Base-by-base conservation (phyloP, 30 jellyfish, hydroid and myxozoan species). In the Aurelia aurita region DNA sequence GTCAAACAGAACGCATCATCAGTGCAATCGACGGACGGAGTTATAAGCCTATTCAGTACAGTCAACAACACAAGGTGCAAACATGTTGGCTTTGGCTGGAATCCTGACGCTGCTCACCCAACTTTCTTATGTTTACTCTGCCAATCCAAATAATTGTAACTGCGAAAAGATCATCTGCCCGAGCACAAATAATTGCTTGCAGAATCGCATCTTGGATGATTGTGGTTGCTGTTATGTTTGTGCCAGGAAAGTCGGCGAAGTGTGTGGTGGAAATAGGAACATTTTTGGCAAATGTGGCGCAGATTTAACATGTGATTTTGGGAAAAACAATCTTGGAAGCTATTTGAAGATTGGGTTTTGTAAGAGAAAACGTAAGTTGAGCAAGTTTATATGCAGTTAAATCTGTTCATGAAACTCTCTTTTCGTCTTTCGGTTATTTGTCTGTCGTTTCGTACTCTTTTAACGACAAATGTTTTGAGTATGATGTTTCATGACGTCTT, bases 161-260 rank as follows among this genome's bases (percentile, higher is more conserved):
- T 74, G 86, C 75, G 59, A 45, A 9, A 32, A 57, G 35, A 60
- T 60, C 63, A 35, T 31, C 14, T 74, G 86, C 15, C 86, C 86
- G 13, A 28, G 21, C 20, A 39, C 26, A 19, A 61, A 45, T 5
- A 28, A 63, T 29, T 57, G 49, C 27, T 59, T 58, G n/a, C 64
- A 23, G 23, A 54, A 34, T 26, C 39, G 72, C 19, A 47, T 71
- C 1, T 23, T 44, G 18, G 91, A 67, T 59, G 39, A 57, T 3
- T 80, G 91, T 66, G 91, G 84, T 14, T 80, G 91, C 57, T 80
- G 91, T 59, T 80, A 7, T 4, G 91, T 80, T 16, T 80, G 91
- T 62, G 60, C 12, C 28, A 44, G 62, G n/a, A 80, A 22, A 44
- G 83, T 46, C 8, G 79, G 70, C 82, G 91, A 80, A 44, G 44